Evolutionary conservation across 2,888 invertebrate species (phyloP).

Genomic region (Gastracanthus pulcherrimus): DNA sequence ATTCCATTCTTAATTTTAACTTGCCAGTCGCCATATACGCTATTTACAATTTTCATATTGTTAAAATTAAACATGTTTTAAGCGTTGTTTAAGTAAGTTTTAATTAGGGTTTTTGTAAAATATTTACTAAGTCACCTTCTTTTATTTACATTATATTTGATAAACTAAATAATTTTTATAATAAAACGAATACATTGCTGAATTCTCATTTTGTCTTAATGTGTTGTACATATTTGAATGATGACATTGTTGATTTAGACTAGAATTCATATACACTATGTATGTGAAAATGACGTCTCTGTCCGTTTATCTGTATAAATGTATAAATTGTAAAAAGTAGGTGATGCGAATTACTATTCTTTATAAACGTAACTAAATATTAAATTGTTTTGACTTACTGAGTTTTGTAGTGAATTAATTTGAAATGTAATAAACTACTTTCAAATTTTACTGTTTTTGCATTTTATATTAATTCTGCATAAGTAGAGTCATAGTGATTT

Average conservation of each 20-base stretch:
- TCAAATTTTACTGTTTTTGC: not conserved
- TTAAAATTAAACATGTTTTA: not conserved
- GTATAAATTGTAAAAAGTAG: constrained; percentile 28
- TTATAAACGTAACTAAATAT: constrained; percentile 22
- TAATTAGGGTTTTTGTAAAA: not conserved
- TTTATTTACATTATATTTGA: too few species aligned
- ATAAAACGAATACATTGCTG: not conserved
- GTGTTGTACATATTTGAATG: not conserved
- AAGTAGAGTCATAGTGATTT: too few species aligned
- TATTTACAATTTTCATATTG: not conserved
- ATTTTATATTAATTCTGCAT: not conserved
- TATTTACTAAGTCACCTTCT: not conserved
- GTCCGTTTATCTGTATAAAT: constrained; percentile 9
- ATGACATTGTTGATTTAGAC: not conserved
- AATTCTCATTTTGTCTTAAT: not conserved
- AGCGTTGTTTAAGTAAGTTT: not conserved
- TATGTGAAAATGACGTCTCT: too few species aligned
- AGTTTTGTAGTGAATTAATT: constrained; percentile 11
- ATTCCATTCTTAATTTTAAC: not conserved
- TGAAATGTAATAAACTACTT: constrained; percentile 23
- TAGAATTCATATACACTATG: not conserved
- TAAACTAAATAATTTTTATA: not conserved
- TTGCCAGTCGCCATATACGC: not conserved
- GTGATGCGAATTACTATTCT: not conserved
- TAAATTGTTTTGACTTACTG: not conserved